Evolutionary conservation across 2,888 invertebrate genomes (phyloP), one percentile per base, ranked within the genome.

Genomic region (Campoletis raptor): DNA sequence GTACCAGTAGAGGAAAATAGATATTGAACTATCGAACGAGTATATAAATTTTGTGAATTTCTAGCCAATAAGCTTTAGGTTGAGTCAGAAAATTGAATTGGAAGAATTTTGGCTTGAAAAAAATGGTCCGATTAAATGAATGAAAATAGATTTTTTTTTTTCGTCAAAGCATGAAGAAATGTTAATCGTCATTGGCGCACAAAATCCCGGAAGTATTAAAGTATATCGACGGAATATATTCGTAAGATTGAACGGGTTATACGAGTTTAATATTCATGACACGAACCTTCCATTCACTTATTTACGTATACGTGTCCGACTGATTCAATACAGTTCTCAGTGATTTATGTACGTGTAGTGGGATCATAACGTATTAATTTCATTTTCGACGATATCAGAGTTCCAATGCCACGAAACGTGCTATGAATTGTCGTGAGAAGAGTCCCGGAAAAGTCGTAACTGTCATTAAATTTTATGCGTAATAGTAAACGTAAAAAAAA

Each of bases 371-470:
- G 52, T 48, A 45, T 76, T 42, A 42, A 76, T 30, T 78, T 36
- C 2, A 30, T 37, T 42, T 64, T 18, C 54, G 36, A 79, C n/a
- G 9, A 30, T 12, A 70, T 36, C 61, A 36, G 36, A 36, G 30
- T 37, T 48, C 24, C 24, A 57, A 37, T 36, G 36, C 48, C 66
- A 15, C 48, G 37, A 73, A 37, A 30, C 72, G 72, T 64, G 2
- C 24, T 7, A 64, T 30, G 15, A 64, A 81, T 81, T 81, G 48
- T 37, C 48, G 80, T 81, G 80, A 64, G 80, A 81, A 64, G 48
- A 36, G 48, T 48, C 37, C 21, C 36, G 18, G 42, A 57, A 48
- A 72, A 72, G 21, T 81, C 24, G 10, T 64, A 54, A 54, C 48
- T 18, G 24, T 12, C 21, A 57, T 37, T 9, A 15, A 30, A n/a